Evolutionary conservation across 2,888 invertebrate species (phyloP).

Genomic region (Phalera bucephala): DNA sequence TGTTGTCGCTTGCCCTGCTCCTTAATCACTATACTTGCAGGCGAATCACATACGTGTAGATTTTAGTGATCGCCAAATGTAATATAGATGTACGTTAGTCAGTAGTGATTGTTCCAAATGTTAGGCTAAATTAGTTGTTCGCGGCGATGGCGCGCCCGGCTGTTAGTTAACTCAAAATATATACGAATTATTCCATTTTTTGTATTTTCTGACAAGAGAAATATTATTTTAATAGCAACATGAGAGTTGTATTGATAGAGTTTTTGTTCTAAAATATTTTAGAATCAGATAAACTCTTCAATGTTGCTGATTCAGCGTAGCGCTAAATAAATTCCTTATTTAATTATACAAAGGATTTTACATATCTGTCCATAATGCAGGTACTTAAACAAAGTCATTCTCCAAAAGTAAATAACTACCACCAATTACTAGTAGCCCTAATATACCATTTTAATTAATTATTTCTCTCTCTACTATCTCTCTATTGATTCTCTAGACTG

Average conservation of each 20-base stretch:
- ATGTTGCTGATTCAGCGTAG: too few relatives aligned
- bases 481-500: too few relatives aligned
- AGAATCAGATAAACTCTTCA: conserved; percentile 12
- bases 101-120: conserved; percentile 82
- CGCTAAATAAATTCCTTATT: too few relatives aligned
- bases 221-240: too few relatives aligned
- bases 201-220: too few relatives aligned
- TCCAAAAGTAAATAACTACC: too few relatives aligned
- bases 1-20: conserved; percentile 46
- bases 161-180: conserved; percentile 30
- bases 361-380: too few relatives aligned
- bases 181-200: too few relatives aligned
- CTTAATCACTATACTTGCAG: conserved; percentile 47
- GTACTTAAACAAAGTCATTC: too few relatives aligned
- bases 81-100: conserved; percentile 78
- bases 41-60: conserved; percentile 68
- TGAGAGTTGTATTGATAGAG: too few relatives aligned
- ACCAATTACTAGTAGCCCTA: too few relatives aligned
- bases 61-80: conserved; percentile 80
- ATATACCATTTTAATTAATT: not conserved
- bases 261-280: conserved; percentile 13
- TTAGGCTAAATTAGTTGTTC: conserved; percentile 72
- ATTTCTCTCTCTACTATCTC: not conserved
- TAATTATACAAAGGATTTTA: too few relatives aligned
- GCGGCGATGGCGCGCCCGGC: conserved; percentile 53